A percentile compares a stretch with the other conserved stretches of the same genome.
phyloP scores from a whole-genome alignment of 1,140 invertebrate genomes.

The Aethina tumida region DNA sequence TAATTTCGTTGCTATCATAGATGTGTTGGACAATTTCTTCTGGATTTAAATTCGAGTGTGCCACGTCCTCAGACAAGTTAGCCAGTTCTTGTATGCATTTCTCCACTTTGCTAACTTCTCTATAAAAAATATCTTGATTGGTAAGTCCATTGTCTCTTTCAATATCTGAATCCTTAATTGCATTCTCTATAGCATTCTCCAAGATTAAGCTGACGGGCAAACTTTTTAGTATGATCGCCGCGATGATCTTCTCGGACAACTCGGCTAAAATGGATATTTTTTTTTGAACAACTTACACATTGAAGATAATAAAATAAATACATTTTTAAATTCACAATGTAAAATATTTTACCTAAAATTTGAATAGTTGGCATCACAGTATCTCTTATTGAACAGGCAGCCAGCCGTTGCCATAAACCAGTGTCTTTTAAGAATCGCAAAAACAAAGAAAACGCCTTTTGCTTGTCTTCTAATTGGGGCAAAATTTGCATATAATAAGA shows the following conservation, averaged over 20 bases:
- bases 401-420: slow-evolving; percentile 55
- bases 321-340: not conserved
- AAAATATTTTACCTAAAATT: slow-evolving; percentile 40
- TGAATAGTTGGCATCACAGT: slow-evolving; percentile 52
- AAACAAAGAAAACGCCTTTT: slow-evolving; percentile 63
- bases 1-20: slow-evolving; percentile 44
- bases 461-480: slow-evolving; percentile 78
- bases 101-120: slow-evolving; percentile 51
- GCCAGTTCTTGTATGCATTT: slow-evolving; percentile 44
- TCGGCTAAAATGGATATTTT: slow-evolving; percentile 42
- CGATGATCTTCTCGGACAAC: slow-evolving; percentile 57
- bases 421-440: slow-evolving; percentile 67
- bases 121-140: slow-evolving; percentile 61
- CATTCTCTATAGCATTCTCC: slow-evolving; percentile 45
- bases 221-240: slow-evolving; percentile 57
- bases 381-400: slow-evolving; percentile 34
- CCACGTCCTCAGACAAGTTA: slow-evolving; percentile 41
- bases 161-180: slow-evolving; percentile 40
- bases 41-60: slow-evolving; percentile 44
- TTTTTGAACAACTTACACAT: not conserved
- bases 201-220: slow-evolving; percentile 49
- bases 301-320: slow-evolving; percentile 1
- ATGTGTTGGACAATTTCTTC: slow-evolving; percentile 44
- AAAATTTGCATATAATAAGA: slow-evolving; percentile 68
- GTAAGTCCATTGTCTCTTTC: slow-evolving; percentile 46